Evolutionary conservation across 1,140 invertebrate genomes (phyloP), one percentile per base, ranked within the genome.

Genomic region (Drosophila fuyamai): DNA sequence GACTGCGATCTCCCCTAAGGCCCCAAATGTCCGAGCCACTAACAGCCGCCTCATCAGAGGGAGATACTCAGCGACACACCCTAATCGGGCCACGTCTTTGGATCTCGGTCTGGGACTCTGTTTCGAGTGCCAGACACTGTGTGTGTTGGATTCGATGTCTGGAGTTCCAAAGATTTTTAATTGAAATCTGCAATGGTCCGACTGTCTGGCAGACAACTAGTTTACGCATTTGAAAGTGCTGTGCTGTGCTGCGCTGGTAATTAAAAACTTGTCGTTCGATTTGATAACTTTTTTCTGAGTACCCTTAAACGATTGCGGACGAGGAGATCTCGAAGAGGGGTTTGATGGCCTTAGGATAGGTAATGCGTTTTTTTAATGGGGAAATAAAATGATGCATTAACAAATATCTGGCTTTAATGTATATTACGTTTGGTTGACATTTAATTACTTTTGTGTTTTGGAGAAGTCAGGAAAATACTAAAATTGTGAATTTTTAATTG

Each of bases 181-280:
- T 88, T 88, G 84, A 88, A 88, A 86, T 70, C 83, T 83, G 66
- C 80, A 70, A 75, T 75, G 50, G 48, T 77, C 54, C 32, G 74
- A 77, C 57, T 53, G 73, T 53, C 46, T 54, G 56, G 9, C 73
- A 38, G 58, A 70, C 84, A 88, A 88, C 83, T 80, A 72, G 83
- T 88, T 88, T 89, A 88, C 84, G 83, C 84, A 89, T 88, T 88
- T 66, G 83, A 88, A 88, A 88, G 83, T 82, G 79, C 66, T 27
- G 66, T 54, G 16, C 53, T 63, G 35, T 41, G 38, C 66, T 36
- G 53, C 35, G 47, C 44, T 63, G 67, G 84, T 89, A 88, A 88
- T 88, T 88, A 88, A 83, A 88, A 88, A 89, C 84, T 83, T 88
- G 84, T 88, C 83, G 84, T 79, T 74, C 71, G 76, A 70, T 83